phyloP scores from a whole-genome alignment of 2,888 invertebrate genomes.

The Lepidocyrtoides sp. region DNA sequence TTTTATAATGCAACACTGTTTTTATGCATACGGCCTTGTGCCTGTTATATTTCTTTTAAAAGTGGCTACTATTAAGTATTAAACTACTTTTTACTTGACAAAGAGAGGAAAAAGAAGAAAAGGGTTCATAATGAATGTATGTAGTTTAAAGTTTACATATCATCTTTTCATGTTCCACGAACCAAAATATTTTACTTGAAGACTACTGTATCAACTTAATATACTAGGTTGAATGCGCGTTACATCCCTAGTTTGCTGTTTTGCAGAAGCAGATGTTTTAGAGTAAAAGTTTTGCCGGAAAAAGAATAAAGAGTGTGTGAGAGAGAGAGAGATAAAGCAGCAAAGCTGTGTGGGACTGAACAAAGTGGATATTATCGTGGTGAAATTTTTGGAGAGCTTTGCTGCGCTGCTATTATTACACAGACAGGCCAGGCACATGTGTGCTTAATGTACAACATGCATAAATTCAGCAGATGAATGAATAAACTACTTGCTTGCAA shows the following conservation, averaged over 20 bases:
- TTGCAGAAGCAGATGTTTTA: slow-evolving; percentile 1
- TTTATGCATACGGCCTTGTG: slow-evolving; percentile 65
- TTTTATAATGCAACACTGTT: slow-evolving; percentile 47
- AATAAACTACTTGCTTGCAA: not conserved
- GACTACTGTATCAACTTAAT: no score
- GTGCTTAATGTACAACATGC: not conserved
- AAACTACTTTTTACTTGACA: not conserved
- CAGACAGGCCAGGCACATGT: not conserved
- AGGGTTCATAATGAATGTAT: not conserved
- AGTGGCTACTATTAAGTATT: slow-evolving; percentile 1
- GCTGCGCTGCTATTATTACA: not conserved
- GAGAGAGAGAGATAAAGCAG: no score
- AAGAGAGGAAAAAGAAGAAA: not conserved
- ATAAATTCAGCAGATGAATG: not conserved
- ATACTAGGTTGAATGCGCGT: no score
- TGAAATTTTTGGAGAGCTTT: no score
- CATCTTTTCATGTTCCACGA: not conserved
- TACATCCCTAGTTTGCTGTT: no score
- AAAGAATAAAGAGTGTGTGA: not conserved
- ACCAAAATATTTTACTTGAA: not conserved
- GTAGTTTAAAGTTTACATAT: not conserved
- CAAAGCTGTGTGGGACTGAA: no score
- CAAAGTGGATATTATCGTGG: not conserved
- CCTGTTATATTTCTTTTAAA: slow-evolving; percentile 24
- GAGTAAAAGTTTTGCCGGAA: not conserved